These are phyloP conservation scores for Cepaea nemoralis DNA, from an alignment of 1,140 invertebrate genomes.

Conservation along the genomic window DNA sequence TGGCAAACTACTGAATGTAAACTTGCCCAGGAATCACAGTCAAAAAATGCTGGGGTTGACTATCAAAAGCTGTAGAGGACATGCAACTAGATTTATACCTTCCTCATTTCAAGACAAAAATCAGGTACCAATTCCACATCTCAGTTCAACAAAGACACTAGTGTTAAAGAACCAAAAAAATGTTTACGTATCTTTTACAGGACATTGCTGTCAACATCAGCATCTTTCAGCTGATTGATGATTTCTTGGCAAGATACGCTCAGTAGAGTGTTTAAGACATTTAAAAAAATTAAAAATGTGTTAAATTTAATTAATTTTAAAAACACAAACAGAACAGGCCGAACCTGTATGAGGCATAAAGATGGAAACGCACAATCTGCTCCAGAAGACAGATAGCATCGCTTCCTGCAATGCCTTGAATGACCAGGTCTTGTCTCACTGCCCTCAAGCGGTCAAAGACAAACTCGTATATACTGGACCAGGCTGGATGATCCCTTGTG, in stretches of 20 bases:
- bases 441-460: constrained; percentile 82
- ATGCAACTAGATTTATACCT: too few species aligned
- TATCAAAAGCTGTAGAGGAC: too few species aligned
- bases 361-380: constrained; percentile 79
- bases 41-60: too few species aligned
- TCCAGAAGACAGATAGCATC: constrained; percentile 77
- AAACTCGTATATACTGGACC: constrained; percentile 79
- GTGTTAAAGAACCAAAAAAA: neutral
- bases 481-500: constrained; percentile 73
- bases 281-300: neutral
- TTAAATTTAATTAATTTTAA: neutral
- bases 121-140: too few species aligned
- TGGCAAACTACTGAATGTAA: too few species aligned
- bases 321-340: neutral
- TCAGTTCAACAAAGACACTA: too few species aligned
- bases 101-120: too few species aligned
- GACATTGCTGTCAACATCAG: too few species aligned
- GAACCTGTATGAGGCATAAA: constrained; percentile 80
- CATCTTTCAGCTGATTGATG: too few species aligned
- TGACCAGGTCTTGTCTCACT: constrained; percentile 82
- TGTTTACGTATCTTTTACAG: too few species aligned
- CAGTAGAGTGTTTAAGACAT: neutral
- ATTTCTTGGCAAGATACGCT: too few species aligned
- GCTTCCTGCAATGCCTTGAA: constrained; percentile 76
- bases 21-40: too few species aligned